Base-by-base conservation (phyloP, 2,888 invertebrate genomes). In the Drosophila flavopinicola region DNA sequence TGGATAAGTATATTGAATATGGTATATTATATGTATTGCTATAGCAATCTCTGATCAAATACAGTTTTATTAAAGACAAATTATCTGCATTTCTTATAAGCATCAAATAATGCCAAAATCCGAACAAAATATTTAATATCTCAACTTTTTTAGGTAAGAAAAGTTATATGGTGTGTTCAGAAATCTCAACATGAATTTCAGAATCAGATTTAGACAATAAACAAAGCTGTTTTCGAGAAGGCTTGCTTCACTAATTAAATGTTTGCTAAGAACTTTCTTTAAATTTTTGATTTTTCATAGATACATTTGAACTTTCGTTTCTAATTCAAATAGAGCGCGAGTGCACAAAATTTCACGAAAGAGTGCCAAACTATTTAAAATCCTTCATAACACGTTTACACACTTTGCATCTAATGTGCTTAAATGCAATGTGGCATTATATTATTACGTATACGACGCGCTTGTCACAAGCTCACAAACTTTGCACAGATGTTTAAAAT, bases 401-500 rank as follows among this genome's bases (percentile, higher is more conserved):
- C 29, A 15, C 37, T 39, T 6, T 33, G 5, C 20, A 59, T 27
- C 35, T 51, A n/a, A 29, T 42, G 25, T 56, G 48, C 25, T 10
- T 52, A 38, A 61, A 27, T 75, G 35, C 27, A 41, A 45, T 86
- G 38, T 56, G 45, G 35, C 23, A 45, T n/a, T n/a, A n/a, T n/a
- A n/a, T n/a, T 35, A 61, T 75, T 75, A 76, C 84, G 80, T 87
- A 87, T 80, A 83, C 80, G 80, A 41, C 58, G 57, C 57, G 65
- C 78, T 39, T 66, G 39, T 35, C 63, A 48, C 49, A 45, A 37
- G 51, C 53, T 30, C 39, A 41, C 42, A 45, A 44, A 63, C 74
- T 66, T 84, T 85, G 66, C 85, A 87, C 83, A 77, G 87, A 66
- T 80, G 78, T 85, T 69, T 41, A 65, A 80, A 78, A 83, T 68